Conservation (phyloP, 2,888 invertebrate species). For the Patella caerulea region DNA sequence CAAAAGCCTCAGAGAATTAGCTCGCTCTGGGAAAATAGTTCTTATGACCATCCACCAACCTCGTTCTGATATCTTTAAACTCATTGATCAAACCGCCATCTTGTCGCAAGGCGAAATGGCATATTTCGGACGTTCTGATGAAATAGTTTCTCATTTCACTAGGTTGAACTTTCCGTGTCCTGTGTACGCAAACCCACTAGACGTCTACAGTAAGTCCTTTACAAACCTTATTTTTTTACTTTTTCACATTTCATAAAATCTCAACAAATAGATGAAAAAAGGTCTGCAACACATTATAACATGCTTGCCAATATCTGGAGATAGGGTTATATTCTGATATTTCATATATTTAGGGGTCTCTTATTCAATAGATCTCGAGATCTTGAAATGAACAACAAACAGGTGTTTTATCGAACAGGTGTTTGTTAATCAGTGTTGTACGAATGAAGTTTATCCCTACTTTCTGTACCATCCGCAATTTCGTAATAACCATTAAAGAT, state of each 20-base stretch:
- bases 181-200: conserved; percentile 93
- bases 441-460: no score
- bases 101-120: conserved; percentile 78
- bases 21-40: conserved; percentile 72
- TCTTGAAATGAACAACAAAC: no score
- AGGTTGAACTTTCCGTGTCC: conserved; percentile 97
- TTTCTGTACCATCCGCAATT: no score
- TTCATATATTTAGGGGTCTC: no score
- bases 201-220: conserved; percentile 81
- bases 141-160: conserved; percentile 93
- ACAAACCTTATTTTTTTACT: background rate
- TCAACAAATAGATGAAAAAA: no score
- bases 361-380: no score
- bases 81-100: conserved; percentile 51
- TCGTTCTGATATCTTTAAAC: conserved; percentile 52
- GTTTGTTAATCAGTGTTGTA: no score
- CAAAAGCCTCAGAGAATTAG: conserved; percentile 41
- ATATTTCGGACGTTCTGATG: conserved; percentile 76
- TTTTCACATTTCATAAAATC: no score
- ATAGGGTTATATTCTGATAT: background rate
- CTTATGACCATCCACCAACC: conserved; percentile 84
- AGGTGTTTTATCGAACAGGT: no score
- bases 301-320: no score
- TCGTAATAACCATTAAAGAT: no score
- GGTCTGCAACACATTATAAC: no score